These are phyloP conservation scores for Trigoniulus corallinus DNA, from an alignment of 1,140 invertebrate species.

Conservation along the genomic window DNA sequence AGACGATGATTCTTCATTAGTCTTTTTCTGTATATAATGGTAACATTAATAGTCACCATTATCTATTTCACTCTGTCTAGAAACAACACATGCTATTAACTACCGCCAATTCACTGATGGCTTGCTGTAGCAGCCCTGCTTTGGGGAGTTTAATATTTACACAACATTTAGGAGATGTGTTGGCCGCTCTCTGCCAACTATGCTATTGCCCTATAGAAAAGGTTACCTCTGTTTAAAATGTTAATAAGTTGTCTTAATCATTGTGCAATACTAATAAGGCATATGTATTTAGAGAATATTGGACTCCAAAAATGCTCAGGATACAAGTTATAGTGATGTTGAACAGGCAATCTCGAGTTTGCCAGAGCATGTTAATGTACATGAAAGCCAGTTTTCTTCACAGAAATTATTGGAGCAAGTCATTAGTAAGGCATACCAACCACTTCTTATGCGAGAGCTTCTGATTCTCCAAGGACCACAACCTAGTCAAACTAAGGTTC, in stretches of 20 bases:
- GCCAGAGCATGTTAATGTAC: too few relatives aligned
- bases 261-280: too few relatives aligned
- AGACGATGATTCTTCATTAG: too few relatives aligned
- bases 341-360: too few relatives aligned
- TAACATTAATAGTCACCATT: too few relatives aligned
- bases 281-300: too few relatives aligned
- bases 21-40: too few relatives aligned
- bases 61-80: too few relatives aligned
- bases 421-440: slow-evolving; percentile 36
- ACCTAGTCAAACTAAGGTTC: slow-evolving; percentile 8
- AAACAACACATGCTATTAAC: slow-evolving; percentile 25
- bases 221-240: too few relatives aligned
- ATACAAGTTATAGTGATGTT: too few relatives aligned
- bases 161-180: slow-evolving; percentile 30
- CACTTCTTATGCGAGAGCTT: slow-evolving; percentile 45
- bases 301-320: too few relatives aligned
- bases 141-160: slow-evolving; percentile 25
- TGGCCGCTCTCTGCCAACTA: slow-evolving; percentile 50
- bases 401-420: slow-evolving; percentile 32
- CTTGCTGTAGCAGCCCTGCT: slow-evolving; percentile 23
- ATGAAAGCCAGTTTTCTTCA: slow-evolving; percentile 37
- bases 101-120: slow-evolving; percentile 21
- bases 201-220: slow-evolving; percentile 39
- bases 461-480: slow-evolving; percentile 41
- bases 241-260: too few relatives aligned